Base-by-base conservation (phyloP, 2,888 invertebrate species). In the Yponomeuta cagnagella region DNA sequence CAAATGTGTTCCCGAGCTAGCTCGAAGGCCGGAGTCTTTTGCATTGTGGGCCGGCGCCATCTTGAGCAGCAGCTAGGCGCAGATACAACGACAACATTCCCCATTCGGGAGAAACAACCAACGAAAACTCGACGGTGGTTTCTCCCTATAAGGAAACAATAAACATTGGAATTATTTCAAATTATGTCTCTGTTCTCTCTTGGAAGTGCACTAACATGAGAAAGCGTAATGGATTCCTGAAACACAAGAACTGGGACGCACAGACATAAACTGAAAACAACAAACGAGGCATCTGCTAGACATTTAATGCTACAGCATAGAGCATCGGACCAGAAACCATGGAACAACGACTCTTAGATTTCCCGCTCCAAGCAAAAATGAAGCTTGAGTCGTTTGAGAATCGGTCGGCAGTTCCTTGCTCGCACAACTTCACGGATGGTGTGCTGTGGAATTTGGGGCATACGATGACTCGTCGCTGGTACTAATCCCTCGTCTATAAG, bases 371-470 rank as follows among this genome's bases (percentile, higher is more conserved):
- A 74, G 69, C 74, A 70, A 85, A 81, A 81, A 65, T 82, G 71
- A 75, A 71, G 74, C 78, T 74, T 85, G 79, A 70, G 23, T 0
- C 63, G 70, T 73, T 68, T 70, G 9, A n/a, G 58, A 68, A 80
- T 80, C 72, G 79, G 85, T 81, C 75, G 76, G 72, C 78, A 81
- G 84, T 89, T 72, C 76, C 75, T 76, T 85, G 81, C 75, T 48
- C 58, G 66, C 64, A 73, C 74, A 71, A 74, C 2, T 75, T 74
- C 82, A 77, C 80, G 81, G 89, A 91, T 91, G 90, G 87, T 87
- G 84, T 85, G 78, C 82, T 80, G 74, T 82, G 90, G 90, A 87
- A 92, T 92, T 90, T 91, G 89, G 91, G 89, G 80, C 90, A 90
- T 82, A 79, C 83, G 88, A 87, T 91, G 90, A 91, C 85, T 92